Base-by-base conservation (phyloP, 2,797 vertebrate species). In the Chaenodraco wilsoni region DNA sequence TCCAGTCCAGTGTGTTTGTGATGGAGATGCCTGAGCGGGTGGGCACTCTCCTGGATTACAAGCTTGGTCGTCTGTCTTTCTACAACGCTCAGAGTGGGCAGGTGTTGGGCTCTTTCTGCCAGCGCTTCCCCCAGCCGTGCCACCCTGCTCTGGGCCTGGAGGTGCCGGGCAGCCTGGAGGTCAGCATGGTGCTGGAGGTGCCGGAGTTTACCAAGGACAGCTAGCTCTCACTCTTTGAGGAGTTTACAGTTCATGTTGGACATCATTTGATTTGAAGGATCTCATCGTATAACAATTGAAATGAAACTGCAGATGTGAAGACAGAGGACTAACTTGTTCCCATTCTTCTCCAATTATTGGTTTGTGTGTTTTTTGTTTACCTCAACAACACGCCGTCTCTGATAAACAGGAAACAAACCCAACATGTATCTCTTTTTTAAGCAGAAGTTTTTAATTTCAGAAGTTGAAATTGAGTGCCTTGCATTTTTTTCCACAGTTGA, bases 131-230 rank as follows among this genome's bases (percentile, higher is more conserved):
- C 0, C 84, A 90, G 83, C 92, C 94, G 1, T 95, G 94, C 62
- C 92, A 96, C 78, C 96, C 98, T 0, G 95, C 95, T 48, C 95
- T 99, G 82, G 95, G 93, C 27, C 88, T 99, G 85, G 98, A 99
- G 82, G 91, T 91, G 70, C 93, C 96, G 0, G 98, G 97, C n/a
- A 91, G 87, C 40, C 94, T 98, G 77, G 94, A 94, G 73, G 83
- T 99, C 78, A 84, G 89, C 81, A 95, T 95, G 7, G 95, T 95
- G 52, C 92, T 81, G 80, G 96, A 98, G 88, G 84, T 95, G 56
- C 97, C 98, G 0, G 94, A 95, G 83, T 98, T 98, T 0, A 93
- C 91, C 67, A 95, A 94, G 73, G 90, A 95, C 82, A 96, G 95
- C 87, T 97, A 95, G 94, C 83, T 74, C 67, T 63, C 66, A 58